A percentile compares a stretch with the other conserved stretches of the same genome.
These are phyloP conservation scores for Malthinus seriepunctatus DNA, from an alignment of 2,888 invertebrate genomes.

Conservation along the genomic window DNA sequence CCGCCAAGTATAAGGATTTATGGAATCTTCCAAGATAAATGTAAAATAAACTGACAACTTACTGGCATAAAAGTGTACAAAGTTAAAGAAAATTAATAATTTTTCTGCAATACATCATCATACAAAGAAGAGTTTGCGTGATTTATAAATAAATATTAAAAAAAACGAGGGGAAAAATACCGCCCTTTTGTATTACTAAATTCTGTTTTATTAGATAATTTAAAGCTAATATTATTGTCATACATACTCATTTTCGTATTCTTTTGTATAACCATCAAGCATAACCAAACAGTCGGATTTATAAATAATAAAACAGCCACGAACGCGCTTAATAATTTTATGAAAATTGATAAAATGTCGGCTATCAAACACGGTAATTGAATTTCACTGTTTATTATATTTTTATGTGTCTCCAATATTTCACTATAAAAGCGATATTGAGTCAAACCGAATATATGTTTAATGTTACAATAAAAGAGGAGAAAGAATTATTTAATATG, in stretches of 20 bases:
- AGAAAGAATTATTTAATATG: too few species aligned
- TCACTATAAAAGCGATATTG: too few species aligned
- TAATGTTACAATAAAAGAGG: too few species aligned
- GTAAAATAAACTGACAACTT: not conserved
- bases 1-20: constrained; percentile 7
- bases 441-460: too few species aligned
- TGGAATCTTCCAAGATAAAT: constrained; percentile 2
- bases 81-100: constrained; percentile 2
- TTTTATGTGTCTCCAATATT: too few species aligned
- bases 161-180: not conserved
- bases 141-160: not conserved
- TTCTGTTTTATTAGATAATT: too few species aligned
- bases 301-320: constrained; percentile 5
- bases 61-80: constrained; percentile 2
- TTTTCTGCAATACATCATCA: not conserved
- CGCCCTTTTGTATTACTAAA: not conserved
- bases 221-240: not conserved
- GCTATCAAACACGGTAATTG: constrained; percentile 1
- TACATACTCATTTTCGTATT: constrained; percentile 1
- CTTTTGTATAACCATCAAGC: not conserved
- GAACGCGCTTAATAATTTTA: constrained; percentile 3
- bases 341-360: constrained; percentile 6
- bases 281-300: not conserved
- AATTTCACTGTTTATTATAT: not conserved
- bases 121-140: not conserved